These are phyloP conservation scores for Albula glossodonta DNA, from an alignment of 2,113 vertebrate genomes.

Conservation along the genomic window DNA sequence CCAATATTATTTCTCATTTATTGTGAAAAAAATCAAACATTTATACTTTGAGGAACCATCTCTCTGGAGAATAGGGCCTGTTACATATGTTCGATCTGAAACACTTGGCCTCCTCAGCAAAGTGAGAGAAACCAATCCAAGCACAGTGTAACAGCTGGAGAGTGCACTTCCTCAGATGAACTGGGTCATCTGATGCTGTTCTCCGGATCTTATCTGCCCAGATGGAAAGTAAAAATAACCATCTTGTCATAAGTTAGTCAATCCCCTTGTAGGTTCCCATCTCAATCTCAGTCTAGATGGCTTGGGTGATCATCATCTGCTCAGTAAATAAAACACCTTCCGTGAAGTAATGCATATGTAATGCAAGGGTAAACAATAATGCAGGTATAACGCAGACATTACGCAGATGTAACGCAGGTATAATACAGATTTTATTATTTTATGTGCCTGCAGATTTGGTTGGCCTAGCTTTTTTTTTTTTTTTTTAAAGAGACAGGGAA, in stretches of 20 bases:
- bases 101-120: slow-evolving; percentile 32
- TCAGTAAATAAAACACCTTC: slow-evolving; percentile 51
- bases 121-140: slow-evolving; percentile 51
- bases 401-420: slow-evolving; percentile 11
- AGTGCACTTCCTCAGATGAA: slow-evolving; percentile 53
- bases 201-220: slow-evolving; percentile 62
- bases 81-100: slow-evolving; percentile 19
- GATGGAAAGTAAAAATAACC: slow-evolving; percentile 71
- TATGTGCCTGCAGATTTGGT: too few relatives aligned
- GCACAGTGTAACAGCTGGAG: slow-evolving; percentile 44
- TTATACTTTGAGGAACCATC: background rate
- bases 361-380: too few relatives aligned
- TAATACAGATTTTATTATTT: too few relatives aligned
- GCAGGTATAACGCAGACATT: slow-evolving; percentile 25
- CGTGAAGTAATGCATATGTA: background rate
- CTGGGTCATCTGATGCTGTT: slow-evolving; percentile 63
- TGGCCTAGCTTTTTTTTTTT: too few relatives aligned
- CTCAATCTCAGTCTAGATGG: slow-evolving; percentile 45
- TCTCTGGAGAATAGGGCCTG: slow-evolving; percentile 7
- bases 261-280: slow-evolving; percentile 52
- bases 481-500: too few relatives aligned
- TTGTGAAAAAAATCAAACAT: background rate
- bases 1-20: background rate
- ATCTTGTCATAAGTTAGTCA: slow-evolving; percentile 65
- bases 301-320: slow-evolving; percentile 51